These are phyloP conservation scores for Ancistrus triradiatus DNA, from an alignment of 2,113 vertebrate genomes.

Conservation along the genomic window DNA sequence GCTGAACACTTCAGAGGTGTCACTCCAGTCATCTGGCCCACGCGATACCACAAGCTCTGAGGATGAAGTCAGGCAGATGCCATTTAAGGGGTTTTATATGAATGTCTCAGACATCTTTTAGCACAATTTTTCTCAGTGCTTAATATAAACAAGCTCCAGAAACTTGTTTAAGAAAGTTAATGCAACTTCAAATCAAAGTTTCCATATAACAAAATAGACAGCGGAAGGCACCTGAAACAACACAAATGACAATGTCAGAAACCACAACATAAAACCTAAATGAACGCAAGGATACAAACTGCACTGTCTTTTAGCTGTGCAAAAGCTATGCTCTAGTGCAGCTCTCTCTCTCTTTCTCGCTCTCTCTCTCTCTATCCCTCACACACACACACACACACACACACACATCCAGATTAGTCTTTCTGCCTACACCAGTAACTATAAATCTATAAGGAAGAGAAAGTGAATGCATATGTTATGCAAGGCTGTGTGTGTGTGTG, in stretches of 20 bases:
- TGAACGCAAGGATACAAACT: slow-evolving; percentile 56
- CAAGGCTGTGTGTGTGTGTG: slow-evolving; percentile 23
- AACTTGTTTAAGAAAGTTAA: slow-evolving; percentile 58
- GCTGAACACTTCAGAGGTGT: slow-evolving; percentile 41
- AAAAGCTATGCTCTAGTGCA: slow-evolving; percentile 46
- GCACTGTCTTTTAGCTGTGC: slow-evolving; percentile 59
- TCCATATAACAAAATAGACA: slow-evolving; percentile 68
- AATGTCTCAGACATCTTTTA: slow-evolving; percentile 46
- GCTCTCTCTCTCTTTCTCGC: too few species aligned
- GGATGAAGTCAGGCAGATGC: slow-evolving; percentile 45
- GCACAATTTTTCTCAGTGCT: slow-evolving; percentile 35
- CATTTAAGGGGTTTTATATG: slow-evolving; percentile 39
- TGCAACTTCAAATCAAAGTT: slow-evolving; percentile 41
- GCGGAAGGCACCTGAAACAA: slow-evolving; percentile 77
- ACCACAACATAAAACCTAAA: slow-evolving; percentile 58
- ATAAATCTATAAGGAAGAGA: slow-evolving; percentile 6
- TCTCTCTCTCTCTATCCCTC: too few species aligned
- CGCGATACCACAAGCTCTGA: slow-evolving; percentile 38
- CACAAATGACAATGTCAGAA: slow-evolving; percentile 59
- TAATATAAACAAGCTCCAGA: slow-evolving; percentile 61
- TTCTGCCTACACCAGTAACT: slow-evolving; percentile 16
- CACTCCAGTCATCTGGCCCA: slow-evolving; percentile 29
- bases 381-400: slow-evolving; percentile 33
- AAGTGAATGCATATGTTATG: slow-evolving; percentile 20
- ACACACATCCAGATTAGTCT: slow-evolving; percentile 5